Evolutionary conservation across 2,888 invertebrate genomes (phyloP).

Genomic region (Phyto melanocephala): DNA sequence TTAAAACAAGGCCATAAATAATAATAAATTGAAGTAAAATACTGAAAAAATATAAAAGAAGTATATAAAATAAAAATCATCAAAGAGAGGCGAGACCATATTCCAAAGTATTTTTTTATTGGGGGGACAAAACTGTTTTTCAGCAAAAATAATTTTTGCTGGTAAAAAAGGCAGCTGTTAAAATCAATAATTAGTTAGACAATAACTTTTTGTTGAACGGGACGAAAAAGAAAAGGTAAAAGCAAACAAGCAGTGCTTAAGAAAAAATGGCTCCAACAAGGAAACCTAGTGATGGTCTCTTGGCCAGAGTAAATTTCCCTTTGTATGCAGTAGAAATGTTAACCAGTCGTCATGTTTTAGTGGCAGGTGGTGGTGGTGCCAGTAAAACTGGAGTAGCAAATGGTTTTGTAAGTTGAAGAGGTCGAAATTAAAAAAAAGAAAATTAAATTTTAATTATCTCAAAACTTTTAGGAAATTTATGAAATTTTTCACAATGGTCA

Average conservation of each 20-base stretch:
- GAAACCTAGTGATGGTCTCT: slow-evolving; percentile 84
- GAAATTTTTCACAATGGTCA: slow-evolving; percentile 92
- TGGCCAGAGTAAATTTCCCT: slow-evolving; percentile 95
- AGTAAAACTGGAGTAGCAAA: slow-evolving; percentile 98
- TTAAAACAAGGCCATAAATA: neutral
- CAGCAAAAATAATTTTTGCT: slow-evolving; percentile 11
- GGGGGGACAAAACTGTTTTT: neutral
- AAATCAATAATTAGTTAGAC: slow-evolving; percentile 51
- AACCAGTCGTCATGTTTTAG: slow-evolving; percentile 94
- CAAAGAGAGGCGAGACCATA: slow-evolving; percentile 38
- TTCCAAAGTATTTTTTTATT: slow-evolving; percentile 14
- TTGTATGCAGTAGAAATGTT: slow-evolving; percentile 94
- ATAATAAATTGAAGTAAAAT: neutral
- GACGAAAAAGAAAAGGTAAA: neutral
- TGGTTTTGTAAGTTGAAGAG: slow-evolving; percentile 90
- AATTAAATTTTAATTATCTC: neutral
- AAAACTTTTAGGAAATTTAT: slow-evolving; percentile 90
- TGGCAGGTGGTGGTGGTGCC: slow-evolving; percentile 98
- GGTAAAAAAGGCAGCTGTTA: slow-evolving; percentile 65
- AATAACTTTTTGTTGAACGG: neutral
- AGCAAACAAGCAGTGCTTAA: neutral
- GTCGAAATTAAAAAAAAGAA: neutral
- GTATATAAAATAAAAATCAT: slow-evolving; percentile 37
- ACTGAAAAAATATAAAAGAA: neutral
- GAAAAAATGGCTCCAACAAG: slow-evolving; percentile 81